A percentile compares a stretch with the other conserved stretches of the same genome.
Evolutionary conservation across 2,888 invertebrate species (phyloP).

Genomic region (Micoletzkya japonica): DNA sequence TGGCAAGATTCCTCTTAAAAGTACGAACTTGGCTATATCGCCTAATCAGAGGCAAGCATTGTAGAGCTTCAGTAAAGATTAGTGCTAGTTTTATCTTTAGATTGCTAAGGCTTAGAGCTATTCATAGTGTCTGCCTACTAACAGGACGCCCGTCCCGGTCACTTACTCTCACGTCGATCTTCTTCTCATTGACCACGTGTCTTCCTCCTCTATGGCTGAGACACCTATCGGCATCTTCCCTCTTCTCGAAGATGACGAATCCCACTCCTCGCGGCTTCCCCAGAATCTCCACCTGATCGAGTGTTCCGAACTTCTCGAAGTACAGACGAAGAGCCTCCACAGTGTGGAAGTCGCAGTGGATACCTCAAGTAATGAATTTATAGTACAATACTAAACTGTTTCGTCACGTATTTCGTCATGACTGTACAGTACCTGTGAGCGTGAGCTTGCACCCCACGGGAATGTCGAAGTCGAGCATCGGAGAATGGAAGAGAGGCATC

Average conservation of each 20-base stretch:
- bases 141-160: too few relatives aligned
- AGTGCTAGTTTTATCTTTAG: too few relatives aligned
- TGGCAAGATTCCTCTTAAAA: background rate
- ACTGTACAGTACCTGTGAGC: conserved; percentile 15
- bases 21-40: background rate
- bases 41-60: background rate
- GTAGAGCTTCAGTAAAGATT: too few relatives aligned
- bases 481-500: conserved; percentile 56
- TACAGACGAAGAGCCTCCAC: conserved; percentile 58
- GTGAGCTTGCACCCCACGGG: conserved; percentile 44
- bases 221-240: conserved; percentile 50
- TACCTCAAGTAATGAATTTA: conserved; percentile 26
- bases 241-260: conserved; percentile 59
- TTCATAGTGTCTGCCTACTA: too few relatives aligned
- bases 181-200: conserved; percentile 46
- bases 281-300: conserved; percentile 62
- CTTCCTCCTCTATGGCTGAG: conserved; percentile 41
- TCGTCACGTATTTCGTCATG: background rate
- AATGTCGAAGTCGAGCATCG: conserved; percentile 58
- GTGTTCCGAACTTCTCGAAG: conserved; percentile 58
- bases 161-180: conserved; percentile 43
- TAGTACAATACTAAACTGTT: background rate
- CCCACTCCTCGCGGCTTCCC: conserved; percentile 61
- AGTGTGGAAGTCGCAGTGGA: conserved; percentile 56
- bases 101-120: too few relatives aligned